Base-by-base conservation (phyloP, 2,113 vertebrate genomes). In the Trichechus manatus region DNA sequence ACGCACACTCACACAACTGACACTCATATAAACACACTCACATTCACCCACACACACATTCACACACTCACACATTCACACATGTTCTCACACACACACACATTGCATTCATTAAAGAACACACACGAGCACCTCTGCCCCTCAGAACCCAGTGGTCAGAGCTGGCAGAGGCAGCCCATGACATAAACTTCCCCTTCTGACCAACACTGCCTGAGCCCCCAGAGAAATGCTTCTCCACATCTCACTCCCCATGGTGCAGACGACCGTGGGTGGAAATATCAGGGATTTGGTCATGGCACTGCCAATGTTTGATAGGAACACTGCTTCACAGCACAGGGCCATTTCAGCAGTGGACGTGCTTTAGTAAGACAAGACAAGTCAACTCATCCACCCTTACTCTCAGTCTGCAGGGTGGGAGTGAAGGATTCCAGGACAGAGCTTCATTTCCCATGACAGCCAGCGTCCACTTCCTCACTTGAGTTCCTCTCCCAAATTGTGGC, bases 391-490 rank as follows among this genome's bases (percentile, higher is more conserved):
- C 10, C 1, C 42, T 36, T 4, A 15, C 20, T 44, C n/a, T 70
- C 20, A 3, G 20, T 92, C 64, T 80, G 70, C 20, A 50, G 0
- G 9, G 13, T 88, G 33, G 7, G 33, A 44, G 4, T 56, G 47
- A 5, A 70, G 7, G 36, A 70, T 63, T 66, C 22, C 25, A 27
- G 31, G 78, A 20, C n/a, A 42, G 53, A 92, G 29, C 36, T 36
- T 64, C 50, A 61, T 86, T 68, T 22, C 29, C 80, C 6, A 22
- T 36, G 27, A 87, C 31, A 36, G 4, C 23, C 64, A 25, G 29
- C n/a, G 25, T 70, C 70, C 81, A 27, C 87, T 50, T 80, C 23
- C 84, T 95, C 95, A 88, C 83, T 84, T 96, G 63, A 83, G 2
- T 84, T 56, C 77, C 33, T 29, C 59, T 25, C 36, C 42, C 47